A percentile compares a stretch with the other conserved stretches of the same genome.
phyloP scores from a whole-genome alignment of 2,113 vertebrate genomes.

The Archocentrus centrarchus region DNA sequence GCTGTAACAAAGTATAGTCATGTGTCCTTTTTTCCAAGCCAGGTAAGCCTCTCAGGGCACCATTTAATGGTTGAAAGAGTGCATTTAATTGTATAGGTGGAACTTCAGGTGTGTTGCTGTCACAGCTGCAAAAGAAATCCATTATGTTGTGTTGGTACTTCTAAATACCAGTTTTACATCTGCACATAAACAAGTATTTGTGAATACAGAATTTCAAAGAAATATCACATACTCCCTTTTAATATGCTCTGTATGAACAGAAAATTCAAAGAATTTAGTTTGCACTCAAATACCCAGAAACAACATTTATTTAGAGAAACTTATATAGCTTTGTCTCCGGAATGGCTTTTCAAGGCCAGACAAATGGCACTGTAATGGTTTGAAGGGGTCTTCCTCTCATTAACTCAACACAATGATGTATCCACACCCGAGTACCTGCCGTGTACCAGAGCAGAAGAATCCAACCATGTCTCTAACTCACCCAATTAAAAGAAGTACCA shows the following conservation, averaged over 20 bases:
- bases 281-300: conserved; percentile 10
- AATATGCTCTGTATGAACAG: background rate
- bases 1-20: conserved; percentile 39
- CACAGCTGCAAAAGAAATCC: conserved; percentile 56
- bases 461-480: conserved; percentile 81
- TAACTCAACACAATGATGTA: conserved; percentile 58
- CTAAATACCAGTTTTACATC: conserved; percentile 42
- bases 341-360: conserved; percentile 42
- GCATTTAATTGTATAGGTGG: conserved; percentile 68
- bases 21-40: conserved; percentile 38
- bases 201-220: conserved; percentile 16
- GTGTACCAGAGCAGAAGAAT: conserved; percentile 42
- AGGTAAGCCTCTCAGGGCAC: conserved; percentile 36
- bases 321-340: background rate
- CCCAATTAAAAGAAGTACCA: conserved; percentile 94
- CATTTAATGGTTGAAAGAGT: conserved; percentile 74
- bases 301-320: conserved; percentile 19
- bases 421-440: conserved; percentile 30
- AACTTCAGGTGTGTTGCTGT: conserved; percentile 61
- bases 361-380: conserved; percentile 37
- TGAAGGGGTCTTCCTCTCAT: conserved; percentile 55
- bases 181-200: conserved; percentile 38
- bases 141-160: conserved; percentile 50
- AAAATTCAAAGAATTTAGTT: background rate
- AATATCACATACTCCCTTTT: background rate